Conservation (phyloP, 2,797 vertebrate species). For the Adrianichthys oophorus region DNA sequence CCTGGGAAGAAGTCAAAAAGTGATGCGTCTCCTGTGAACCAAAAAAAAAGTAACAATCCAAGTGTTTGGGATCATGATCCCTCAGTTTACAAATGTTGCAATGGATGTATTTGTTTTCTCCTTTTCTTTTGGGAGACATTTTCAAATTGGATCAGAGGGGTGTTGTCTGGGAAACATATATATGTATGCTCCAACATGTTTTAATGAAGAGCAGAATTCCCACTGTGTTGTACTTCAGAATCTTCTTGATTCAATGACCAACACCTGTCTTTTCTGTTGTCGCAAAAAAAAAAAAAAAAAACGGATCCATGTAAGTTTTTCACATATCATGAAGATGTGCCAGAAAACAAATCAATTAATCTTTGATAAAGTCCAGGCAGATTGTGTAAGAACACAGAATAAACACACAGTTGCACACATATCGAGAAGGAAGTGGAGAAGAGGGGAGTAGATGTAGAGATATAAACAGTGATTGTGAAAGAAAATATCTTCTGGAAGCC, state of each 20-base stretch:
- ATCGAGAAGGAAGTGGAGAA: not conserved
- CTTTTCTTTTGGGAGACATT: not conserved
- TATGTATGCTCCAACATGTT: conserved; percentile 1
- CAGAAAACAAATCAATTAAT: conserved; percentile 68
- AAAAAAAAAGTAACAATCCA: conserved; percentile 24
- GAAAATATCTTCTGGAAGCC: conserved; percentile 34
- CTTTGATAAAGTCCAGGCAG: conserved; percentile 42
- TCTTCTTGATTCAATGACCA: not conserved
- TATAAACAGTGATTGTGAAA: conserved; percentile 42
- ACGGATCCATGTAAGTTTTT: conserved; percentile 43
- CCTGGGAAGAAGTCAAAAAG: not conserved
- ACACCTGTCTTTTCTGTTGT: conserved; percentile 26
- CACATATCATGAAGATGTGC: conserved; percentile 41
- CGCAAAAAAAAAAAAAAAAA: conserved; percentile 5
- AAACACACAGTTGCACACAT: conserved; percentile 31
- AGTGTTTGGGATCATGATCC: not conserved
- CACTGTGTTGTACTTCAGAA: not conserved
- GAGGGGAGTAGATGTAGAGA: conserved; percentile 31
- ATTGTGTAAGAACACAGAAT: conserved; percentile 30
- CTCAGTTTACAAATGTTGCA: conserved; percentile 14
- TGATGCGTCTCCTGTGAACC: conserved; percentile 16
- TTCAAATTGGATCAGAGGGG: conserved; percentile 3
- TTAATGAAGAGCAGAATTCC: conserved; percentile 4
- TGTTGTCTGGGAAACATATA: not conserved
- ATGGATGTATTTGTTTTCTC: conserved; percentile 9